phyloP scores from a whole-genome alignment of 2,113 vertebrate genomes.

The Neogale vison region DNA sequence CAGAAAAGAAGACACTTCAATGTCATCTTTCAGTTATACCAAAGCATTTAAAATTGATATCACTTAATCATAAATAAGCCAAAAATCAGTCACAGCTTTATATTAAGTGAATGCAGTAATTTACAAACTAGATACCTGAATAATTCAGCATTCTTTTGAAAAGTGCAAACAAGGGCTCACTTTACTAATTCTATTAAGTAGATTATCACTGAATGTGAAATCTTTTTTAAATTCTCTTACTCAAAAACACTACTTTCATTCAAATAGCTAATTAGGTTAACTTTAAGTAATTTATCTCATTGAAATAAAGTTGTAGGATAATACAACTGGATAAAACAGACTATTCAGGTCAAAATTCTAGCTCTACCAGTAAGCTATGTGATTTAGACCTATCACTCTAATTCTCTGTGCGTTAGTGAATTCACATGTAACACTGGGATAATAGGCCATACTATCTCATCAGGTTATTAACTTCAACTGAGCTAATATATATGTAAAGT shows the following conservation, averaged over 20 bases:
- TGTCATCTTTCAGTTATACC: background rate
- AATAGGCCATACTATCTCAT: background rate
- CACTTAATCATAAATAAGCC: background rate
- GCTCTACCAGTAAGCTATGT: background rate
- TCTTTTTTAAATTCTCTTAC: background rate
- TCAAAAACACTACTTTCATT: constrained; percentile 18
- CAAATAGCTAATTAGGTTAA: background rate
- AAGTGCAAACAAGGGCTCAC: background rate
- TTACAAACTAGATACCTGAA: background rate
- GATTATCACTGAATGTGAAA: background rate
- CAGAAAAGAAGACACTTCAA: background rate
- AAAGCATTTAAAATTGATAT: background rate
- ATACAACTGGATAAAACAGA: background rate
- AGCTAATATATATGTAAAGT: background rate
- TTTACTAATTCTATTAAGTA: constrained; percentile 1
- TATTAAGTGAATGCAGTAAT: background rate
- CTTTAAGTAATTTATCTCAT: constrained; percentile 10
- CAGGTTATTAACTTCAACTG: background rate
- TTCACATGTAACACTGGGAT: background rate
- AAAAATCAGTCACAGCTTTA: constrained; percentile 3
- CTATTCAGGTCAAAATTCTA: background rate
- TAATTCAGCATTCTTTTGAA: constrained; percentile 2
- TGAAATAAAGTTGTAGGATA: background rate
- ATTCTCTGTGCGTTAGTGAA: background rate
- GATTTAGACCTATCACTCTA: background rate